Evolutionary conservation across 2,888 invertebrate species (phyloP), one percentile per base, ranked within the genome.

Genomic region (Cryptophagus acutangulus): DNA sequence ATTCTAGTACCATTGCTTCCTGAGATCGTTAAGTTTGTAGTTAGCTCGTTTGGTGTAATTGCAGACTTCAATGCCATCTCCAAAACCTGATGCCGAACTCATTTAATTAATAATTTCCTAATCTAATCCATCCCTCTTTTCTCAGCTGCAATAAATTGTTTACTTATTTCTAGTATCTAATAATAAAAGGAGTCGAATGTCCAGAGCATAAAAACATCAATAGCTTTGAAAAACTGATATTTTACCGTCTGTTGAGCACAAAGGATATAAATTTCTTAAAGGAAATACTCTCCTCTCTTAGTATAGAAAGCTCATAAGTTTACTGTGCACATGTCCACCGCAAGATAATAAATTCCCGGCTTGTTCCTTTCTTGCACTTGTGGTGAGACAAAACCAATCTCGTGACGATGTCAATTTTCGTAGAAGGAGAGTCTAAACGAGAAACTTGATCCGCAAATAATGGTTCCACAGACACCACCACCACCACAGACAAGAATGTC

Each of bases 301-400:
- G 45, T 51, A 46, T 43, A 44, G 43, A 43, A 46, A 49, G 33
- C 43, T 52, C 46, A 45, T 46, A 42, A 48, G 46, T 31, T 38
- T 41, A 36, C 38, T 30, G 41, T 48, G 44, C 48, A 49, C 46
- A 49, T 46, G 47, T 45, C 48, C 45, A 43, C 48, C 37, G 45
- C 15, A 36, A 48, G 40, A 49, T 49, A 44, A 52, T 50, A 52
- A 50, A 52, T 48, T 47, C 38, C 42, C 48, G 25, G 30, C 36
- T 45, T 38, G 43, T 42, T 46, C 42, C 31, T 31, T 16, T 46
- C 43, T 33, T 41, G 33, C 46, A 43, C 45, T 41, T 42, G 38
- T 26, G 41, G 41, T 42, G 40, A 40, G 48, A 49, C 47, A 46
- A 49, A 49, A 52, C 45, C 52, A 44, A 52, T 48, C 48, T 46